Percentiles rank a stretch among this genome's conserved stretches.
Conservation (phyloP, 2,888 invertebrate genomes). For the Epistrophe eligans region DNA sequence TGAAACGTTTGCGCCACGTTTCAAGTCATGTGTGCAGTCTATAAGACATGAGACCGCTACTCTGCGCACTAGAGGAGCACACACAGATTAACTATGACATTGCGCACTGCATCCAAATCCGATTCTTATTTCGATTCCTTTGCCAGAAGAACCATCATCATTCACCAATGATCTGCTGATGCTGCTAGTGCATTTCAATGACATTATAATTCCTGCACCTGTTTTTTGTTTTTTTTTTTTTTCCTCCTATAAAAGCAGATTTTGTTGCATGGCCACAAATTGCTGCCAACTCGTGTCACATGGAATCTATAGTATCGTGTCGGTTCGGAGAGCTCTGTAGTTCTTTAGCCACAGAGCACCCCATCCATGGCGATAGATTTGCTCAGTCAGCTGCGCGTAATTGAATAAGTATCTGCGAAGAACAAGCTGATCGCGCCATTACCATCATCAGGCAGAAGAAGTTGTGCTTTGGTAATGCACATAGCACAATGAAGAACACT, state of each 20-base stretch:
- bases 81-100: slow-evolving; percentile 49
- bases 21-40: slow-evolving; percentile 40
- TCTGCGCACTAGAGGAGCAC: slow-evolving; percentile 12
- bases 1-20: slow-evolving; percentile 70
- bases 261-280: slow-evolving; percentile 67
- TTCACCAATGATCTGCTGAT: slow-evolving; percentile 60
- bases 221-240: slow-evolving; percentile 21
- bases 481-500: slow-evolving; percentile 45
- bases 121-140: slow-evolving; percentile 33
- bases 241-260: slow-evolving; percentile 5
- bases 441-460: slow-evolving; percentile 9
- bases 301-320: slow-evolving; percentile 58
- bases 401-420: slow-evolving; percentile 69
- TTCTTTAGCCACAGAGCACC: slow-evolving; percentile 13
- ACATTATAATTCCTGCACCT: slow-evolving; percentile 76
- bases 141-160: slow-evolving; percentile 56
- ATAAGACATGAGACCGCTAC: slow-evolving; percentile 19
- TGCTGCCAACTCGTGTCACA: slow-evolving; percentile 75
- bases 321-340: slow-evolving; percentile 12
- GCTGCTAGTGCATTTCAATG: slow-evolving; percentile 60
- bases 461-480: slow-evolving; percentile 22
- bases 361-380: slow-evolving; percentile 52
- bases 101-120: slow-evolving; percentile 52
- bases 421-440: slow-evolving; percentile 13
- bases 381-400: slow-evolving; percentile 72